Evolutionary conservation across 2,113 vertebrate genomes (phyloP), one percentile per base, ranked within the genome.

Genomic region (Hyperopisus bebe): DNA sequence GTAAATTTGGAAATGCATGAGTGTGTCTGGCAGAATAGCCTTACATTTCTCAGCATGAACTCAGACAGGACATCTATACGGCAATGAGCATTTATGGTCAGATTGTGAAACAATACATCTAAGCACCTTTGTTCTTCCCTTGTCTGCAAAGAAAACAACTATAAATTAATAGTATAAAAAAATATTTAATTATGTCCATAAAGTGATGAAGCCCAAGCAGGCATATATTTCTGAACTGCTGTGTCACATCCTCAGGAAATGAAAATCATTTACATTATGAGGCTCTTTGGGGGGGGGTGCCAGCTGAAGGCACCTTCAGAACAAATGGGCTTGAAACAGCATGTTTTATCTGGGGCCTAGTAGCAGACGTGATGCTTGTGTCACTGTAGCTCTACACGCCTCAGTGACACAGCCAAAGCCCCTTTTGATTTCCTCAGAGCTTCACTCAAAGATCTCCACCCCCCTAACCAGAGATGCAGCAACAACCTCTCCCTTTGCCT

Each of bases 381-480:
- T 31, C 62, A 11, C n/a, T 31, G 62, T 13, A 27, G 62, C 19
- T 82, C 11, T 44, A 82, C 77, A 82, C 39, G 31, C 77, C 77
- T 39, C 77, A 19, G 77, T 39, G 42, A 86, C n/a, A 51, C 85
- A 50, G 85, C 17, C 62, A 27, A 27, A 27, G n/a, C 24, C 42
- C 48, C 11, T 35, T 86, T 44, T 31, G 85, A 31, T 86, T 53
- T 47, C 47, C 48, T 10, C 10, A 17, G 85, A 8, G n/a, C 27
- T 86, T 17, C 46, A 13, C 9, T n/a, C 46, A 47, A 6, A 53
- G 47, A 31, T 31, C 47, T 86, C 85, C 31, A 31, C 48, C 47
- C 85, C 85, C 44, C n/a, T 51, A 86, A 35, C 47, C 85, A 86
- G 86, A 58, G 86, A 87, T 31, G n/a, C 51, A 42, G 53, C 85